phyloP scores from a whole-genome alignment of 2,888 invertebrate species.

The Drosophila picticornis region DNA sequence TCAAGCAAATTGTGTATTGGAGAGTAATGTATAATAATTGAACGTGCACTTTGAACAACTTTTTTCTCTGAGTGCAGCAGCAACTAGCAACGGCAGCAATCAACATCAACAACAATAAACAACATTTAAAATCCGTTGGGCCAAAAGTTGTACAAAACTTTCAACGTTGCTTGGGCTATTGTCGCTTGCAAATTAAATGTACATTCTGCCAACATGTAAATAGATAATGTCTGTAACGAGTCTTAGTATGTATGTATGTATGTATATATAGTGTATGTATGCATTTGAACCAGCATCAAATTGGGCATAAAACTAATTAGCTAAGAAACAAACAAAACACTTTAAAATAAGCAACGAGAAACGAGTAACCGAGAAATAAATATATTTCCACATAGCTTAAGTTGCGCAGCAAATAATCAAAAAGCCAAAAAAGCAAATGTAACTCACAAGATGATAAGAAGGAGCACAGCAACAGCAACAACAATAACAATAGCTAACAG shows the following conservation, averaged over 20 bases:
- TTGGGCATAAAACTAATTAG: slow-evolving; percentile 67
- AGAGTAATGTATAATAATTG: not conserved
- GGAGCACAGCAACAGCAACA: slow-evolving; percentile 31
- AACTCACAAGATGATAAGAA: slow-evolving; percentile 77
- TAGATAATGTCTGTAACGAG: slow-evolving; percentile 64
- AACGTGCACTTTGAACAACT: not conserved
- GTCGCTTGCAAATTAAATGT: slow-evolving; percentile 72
- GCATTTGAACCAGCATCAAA: slow-evolving; percentile 39
- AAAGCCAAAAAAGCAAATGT: slow-evolving; percentile 79
- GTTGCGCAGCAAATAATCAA: slow-evolving; percentile 77
- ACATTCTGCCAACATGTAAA: slow-evolving; percentile 73
- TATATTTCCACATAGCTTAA: slow-evolving; percentile 54
- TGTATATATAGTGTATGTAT: slow-evolving; percentile 6
- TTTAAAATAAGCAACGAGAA: slow-evolving; percentile 44
- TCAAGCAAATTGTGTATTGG: not conserved
- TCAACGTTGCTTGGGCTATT: slow-evolving; percentile 58
- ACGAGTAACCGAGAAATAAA: slow-evolving; percentile 19
- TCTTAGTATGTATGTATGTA: slow-evolving; percentile 23
- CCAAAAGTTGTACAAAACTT: slow-evolving; percentile 63
- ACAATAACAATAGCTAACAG: slow-evolving; percentile 37
- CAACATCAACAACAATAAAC: slow-evolving; percentile 66
- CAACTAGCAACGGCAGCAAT: slow-evolving; percentile 29
- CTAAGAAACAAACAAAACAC: slow-evolving; percentile 52
- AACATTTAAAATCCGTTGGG: slow-evolving; percentile 76
- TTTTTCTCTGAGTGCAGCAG: slow-evolving; percentile 12